Evolutionary conservation across 2,888 invertebrate genomes (phyloP).

Genomic region (Ennomos fuscantarius): DNA sequence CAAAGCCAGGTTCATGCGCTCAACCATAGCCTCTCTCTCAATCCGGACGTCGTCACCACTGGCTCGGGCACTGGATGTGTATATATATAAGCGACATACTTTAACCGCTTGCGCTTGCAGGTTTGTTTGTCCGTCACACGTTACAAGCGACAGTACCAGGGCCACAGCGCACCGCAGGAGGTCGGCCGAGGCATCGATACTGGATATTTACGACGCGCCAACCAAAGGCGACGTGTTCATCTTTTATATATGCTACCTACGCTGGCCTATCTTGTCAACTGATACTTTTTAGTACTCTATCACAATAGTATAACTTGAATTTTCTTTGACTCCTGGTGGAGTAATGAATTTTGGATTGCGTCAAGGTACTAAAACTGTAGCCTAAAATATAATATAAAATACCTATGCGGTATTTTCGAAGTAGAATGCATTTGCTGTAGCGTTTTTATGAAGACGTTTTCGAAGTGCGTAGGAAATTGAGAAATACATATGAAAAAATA

Average conservation of each 20-base stretch:
- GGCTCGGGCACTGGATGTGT: too few species aligned
- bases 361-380: slow-evolving; percentile 1
- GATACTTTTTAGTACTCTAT: slow-evolving; percentile 11
- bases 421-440: slow-evolving; percentile 15
- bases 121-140: not conserved
- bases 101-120: not conserved
- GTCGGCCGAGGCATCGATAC: slow-evolving; percentile 68
- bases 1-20: too few species aligned
- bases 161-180: slow-evolving; percentile 61
- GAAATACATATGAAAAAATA: slow-evolving; percentile 11
- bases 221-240: slow-evolving; percentile 50
- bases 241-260: slow-evolving; percentile 56
- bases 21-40: too few species aligned
- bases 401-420: slow-evolving; percentile 1
- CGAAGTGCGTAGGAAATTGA: slow-evolving; percentile 9
- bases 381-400: too few species aligned
- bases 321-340: not conserved
- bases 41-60: too few species aligned
- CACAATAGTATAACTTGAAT: slow-evolving; percentile 4
- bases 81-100: too few species aligned
- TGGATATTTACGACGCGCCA: slow-evolving; percentile 59
- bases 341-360: not conserved
- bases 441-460: slow-evolving; percentile 28
- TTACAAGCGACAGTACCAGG: slow-evolving; percentile 37
- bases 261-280: slow-evolving; percentile 4